Evolutionary conservation across 2,797 vertebrate genomes (phyloP).

Genomic region (Rhodeus uyekii): DNA sequence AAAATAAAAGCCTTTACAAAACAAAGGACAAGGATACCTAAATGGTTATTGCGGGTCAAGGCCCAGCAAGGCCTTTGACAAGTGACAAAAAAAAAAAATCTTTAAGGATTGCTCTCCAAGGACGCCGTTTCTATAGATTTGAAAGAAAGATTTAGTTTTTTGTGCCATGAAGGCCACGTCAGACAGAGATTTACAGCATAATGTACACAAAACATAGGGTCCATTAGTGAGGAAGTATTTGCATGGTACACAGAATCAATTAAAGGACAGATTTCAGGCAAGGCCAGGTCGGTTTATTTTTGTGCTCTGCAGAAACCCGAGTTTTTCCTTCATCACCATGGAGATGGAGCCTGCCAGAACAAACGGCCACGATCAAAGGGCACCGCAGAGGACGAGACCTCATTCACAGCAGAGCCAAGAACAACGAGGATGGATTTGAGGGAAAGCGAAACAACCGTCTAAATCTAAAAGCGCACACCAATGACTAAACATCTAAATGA

Average conservation of each 20-base stretch:
- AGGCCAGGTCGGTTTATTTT: constrained; percentile 50
- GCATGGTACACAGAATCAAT: constrained; percentile 37
- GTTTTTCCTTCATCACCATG: constrained; percentile 57
- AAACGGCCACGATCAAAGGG: constrained; percentile 51
- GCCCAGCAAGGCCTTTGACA: constrained; percentile 40
- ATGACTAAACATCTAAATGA: background rate
- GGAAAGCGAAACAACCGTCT: background rate
- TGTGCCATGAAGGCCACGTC: constrained; percentile 38
- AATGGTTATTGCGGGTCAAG: constrained; percentile 49
- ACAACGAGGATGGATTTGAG: constrained; percentile 16
- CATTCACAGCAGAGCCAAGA: constrained; percentile 39
- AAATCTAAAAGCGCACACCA: background rate
- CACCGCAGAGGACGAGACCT: constrained; percentile 46
- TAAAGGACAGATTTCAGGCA: constrained; percentile 36
- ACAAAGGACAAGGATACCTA: constrained; percentile 64
- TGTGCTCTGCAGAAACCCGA: constrained; percentile 22
- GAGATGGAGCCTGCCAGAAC: constrained; percentile 49
- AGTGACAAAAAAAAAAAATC: constrained; percentile 46
- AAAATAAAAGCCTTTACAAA: constrained; percentile 63
- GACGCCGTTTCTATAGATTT: constrained; percentile 33
- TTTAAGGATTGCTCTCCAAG: constrained; percentile 36
- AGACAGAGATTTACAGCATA: constrained; percentile 30
- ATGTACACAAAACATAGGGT: constrained; percentile 44
- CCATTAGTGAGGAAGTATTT: constrained; percentile 44
- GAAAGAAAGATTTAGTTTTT: constrained; percentile 29